Evolutionary conservation across 1,140 invertebrate genomes (phyloP).

Genomic region (Drosophila parabipectinata): DNA sequence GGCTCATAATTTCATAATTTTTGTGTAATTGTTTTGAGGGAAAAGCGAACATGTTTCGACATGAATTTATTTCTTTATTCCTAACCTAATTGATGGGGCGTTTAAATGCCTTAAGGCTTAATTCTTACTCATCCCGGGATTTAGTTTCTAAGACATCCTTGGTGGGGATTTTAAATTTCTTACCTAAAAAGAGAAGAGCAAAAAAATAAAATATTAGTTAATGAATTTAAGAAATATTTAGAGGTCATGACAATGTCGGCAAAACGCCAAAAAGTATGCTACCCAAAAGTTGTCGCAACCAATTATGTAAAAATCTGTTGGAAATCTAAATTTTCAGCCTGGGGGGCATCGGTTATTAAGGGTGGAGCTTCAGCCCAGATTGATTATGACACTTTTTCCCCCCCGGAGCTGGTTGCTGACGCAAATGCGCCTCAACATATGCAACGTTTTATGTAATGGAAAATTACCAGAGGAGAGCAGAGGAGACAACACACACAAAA

Average conservation of each 20-base stretch:
- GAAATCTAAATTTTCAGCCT: conserved; percentile 32
- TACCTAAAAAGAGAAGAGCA: conserved; percentile 36
- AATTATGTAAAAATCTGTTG: conserved; percentile 50
- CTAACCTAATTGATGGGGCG: no score
- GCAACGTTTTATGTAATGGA: conserved; percentile 65
- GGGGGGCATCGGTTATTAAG: neutral
- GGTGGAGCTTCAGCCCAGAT: conserved; percentile 8
- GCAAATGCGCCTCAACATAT: conserved; percentile 59
- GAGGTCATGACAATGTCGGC: conserved; percentile 22
- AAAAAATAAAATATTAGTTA: neutral
- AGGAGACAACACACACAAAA: conserved; percentile 13
- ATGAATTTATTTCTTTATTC: conserved; percentile 20
- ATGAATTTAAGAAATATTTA: conserved; percentile 12
- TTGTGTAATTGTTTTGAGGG: conserved; percentile 39
- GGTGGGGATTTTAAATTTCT: neutral
- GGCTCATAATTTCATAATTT: conserved; percentile 37
- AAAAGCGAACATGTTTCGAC: conserved; percentile 37
- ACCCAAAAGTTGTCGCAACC: conserved; percentile 29
- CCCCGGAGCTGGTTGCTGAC: conserved; percentile 29
- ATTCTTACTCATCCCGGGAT: conserved; percentile 29
- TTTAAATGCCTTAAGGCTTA: conserved; percentile 9
- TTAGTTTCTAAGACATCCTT: no score
- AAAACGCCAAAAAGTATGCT: conserved; percentile 6
- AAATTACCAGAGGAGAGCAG: conserved; percentile 44
- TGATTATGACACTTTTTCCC: conserved; percentile 34